Base-by-base conservation (phyloP, 1,140 invertebrate species). In the Drosophila azteca region DNA sequence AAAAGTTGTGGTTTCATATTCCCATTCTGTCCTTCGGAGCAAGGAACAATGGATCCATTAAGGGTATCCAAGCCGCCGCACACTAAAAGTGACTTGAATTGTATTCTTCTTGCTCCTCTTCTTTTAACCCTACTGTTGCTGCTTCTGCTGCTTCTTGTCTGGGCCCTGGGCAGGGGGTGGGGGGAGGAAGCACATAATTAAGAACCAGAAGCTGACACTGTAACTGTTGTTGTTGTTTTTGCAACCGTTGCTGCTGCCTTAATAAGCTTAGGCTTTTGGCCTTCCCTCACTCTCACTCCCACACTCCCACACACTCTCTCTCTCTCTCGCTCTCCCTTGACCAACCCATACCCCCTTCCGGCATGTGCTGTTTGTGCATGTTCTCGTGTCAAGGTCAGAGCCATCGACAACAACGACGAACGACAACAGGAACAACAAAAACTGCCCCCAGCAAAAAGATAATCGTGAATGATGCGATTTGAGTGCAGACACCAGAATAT, bases 391-490 rank as follows among this genome's bases (percentile, higher is more conserved):
- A 70, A 70, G 67, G 67, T 69, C 67, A 45, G 17, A 68, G 66
- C 64, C 66, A 69, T 31, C 8, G 31, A 31, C 31, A 8, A 9
- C 31, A 7, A 7, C 29, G 29, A 31, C 29, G 2, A 9, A 2
- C 29, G 8, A 9, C 29, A 2, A 9, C 29, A 45, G 45, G 7
- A 39, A 68, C 67, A 43, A 24, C 26, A 39, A 68, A 54, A 43
- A 24, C 26, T 11, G 31, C 31, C 35, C 2, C n/a, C 63, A 43
- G 46, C 26, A 17, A 55, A 39, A 69, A 70, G 65, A 70, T 70
- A 70, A 70, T 69, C 67, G 67, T 52, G 65, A 70, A 69, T 70
- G 67, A 70, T 70, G 51, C 67, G 67, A 70, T 70, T 70, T 70
- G 69, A 70, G 67, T 70, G 67, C 67, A 69, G 67, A 70, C 64